Evolutionary conservation across 2,113 vertebrate species (phyloP).

Genomic region (Xiphorhynchus elegans): DNA sequence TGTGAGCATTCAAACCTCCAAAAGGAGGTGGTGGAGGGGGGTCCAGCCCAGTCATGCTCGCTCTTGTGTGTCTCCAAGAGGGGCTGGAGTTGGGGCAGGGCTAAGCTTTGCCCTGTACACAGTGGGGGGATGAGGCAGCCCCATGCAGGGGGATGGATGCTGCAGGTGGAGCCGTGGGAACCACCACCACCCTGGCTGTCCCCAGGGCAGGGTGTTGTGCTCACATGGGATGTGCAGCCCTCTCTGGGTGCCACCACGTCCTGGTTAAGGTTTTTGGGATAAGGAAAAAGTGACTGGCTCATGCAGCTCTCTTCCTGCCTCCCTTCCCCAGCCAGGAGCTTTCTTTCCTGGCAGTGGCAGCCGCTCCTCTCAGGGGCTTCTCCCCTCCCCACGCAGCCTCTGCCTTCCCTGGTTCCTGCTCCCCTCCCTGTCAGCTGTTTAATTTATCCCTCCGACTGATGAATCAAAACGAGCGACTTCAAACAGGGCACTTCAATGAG

Average conservation of each 20-base stretch:
- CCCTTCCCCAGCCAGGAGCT: background rate
- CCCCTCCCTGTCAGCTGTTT: conserved; percentile 25
- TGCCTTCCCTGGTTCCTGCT: background rate
- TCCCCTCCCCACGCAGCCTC: background rate
- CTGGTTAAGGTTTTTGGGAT: background rate
- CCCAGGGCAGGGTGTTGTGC: background rate
- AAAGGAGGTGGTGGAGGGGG: background rate
- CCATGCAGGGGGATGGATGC: background rate
- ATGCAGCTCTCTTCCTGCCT: background rate
- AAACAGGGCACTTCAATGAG: conserved; percentile 43
- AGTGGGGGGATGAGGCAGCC: background rate
- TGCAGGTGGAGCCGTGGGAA: accelerated
- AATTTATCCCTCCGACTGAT: conserved; percentile 28
- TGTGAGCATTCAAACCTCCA: background rate
- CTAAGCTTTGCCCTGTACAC: background rate
- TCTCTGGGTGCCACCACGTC: accelerated
- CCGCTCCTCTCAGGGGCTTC: background rate
- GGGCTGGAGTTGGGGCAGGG: background rate
- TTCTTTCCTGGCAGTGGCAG: background rate
- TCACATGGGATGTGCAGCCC: background rate
- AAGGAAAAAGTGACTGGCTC: background rate
- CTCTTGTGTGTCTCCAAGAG: accelerated
- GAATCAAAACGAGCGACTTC: conserved; percentile 28
- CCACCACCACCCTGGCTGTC: accelerated
- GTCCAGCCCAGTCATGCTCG: accelerated